A percentile compares a stretch with the other conserved stretches of the same genome.
phyloP scores from a whole-genome alignment of 92 coral and sea anemone species.

The Porites rus region DNA sequence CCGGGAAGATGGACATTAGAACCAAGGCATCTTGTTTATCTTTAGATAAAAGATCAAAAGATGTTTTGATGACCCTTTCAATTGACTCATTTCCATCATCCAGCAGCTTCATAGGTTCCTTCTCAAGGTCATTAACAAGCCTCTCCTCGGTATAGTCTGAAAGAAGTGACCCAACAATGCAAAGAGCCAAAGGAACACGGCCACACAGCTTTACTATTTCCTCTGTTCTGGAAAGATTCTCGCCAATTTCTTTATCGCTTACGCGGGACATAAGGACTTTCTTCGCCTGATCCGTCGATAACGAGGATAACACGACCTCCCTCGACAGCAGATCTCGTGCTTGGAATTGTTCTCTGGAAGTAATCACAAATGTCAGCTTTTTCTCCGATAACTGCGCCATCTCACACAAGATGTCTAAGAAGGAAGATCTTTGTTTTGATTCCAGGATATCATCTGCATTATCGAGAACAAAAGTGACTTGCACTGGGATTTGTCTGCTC shows the following conservation, averaged over 20 bases:
- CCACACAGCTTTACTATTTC: slow-evolving; percentile 54
- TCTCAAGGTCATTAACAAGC: slow-evolving; percentile 17
- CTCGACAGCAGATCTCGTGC: neutral
- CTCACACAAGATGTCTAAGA: neutral
- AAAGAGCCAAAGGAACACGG: slow-evolving; percentile 52
- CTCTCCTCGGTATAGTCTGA: slow-evolving; percentile 22
- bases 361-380: slow-evolving; percentile 26
- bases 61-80: slow-evolving; percentile 22
- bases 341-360: neutral
- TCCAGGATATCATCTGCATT: slow-evolving; percentile 30
- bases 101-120: slow-evolving; percentile 33
- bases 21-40: slow-evolving; percentile 20
- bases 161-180: slow-evolving; percentile 47
- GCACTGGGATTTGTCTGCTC: slow-evolving; percentile 4
- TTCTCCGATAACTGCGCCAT: slow-evolving; percentile 16
- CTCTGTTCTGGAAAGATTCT: neutral
- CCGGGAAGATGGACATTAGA: slow-evolving; percentile 38
- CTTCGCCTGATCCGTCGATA: slow-evolving; percentile 1
- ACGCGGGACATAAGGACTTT: neutral
- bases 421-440: neutral
- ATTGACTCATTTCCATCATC: slow-evolving; percentile 11
- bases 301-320: neutral
- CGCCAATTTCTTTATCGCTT: neutral
- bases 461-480: slow-evolving; percentile 25
- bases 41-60: slow-evolving; percentile 11